Conservation (phyloP, 1,140 invertebrate species). For the Anastrepha obliqua region DNA sequence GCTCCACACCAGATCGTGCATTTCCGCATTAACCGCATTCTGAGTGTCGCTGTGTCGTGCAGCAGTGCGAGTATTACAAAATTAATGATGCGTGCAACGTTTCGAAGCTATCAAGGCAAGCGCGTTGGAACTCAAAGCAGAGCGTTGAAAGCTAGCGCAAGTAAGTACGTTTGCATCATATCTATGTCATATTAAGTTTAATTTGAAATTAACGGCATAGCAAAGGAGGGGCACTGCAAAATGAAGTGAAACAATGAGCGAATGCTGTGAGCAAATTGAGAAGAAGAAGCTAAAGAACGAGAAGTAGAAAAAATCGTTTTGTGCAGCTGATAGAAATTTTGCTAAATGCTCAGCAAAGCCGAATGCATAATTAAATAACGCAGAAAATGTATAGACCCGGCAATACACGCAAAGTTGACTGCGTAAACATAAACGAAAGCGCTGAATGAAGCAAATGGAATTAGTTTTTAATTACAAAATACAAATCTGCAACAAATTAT, state of each 20-base stretch:
- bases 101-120: neutral
- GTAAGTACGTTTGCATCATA: neutral
- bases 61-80: neutral
- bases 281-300: neutral
- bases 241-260: neutral
- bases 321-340: no score
- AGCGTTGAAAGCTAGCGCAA: neutral
- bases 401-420: no score
- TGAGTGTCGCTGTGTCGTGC: neutral
- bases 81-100: conserved; percentile 34
- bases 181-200: neutral
- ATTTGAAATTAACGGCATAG: neutral
- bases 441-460: neutral
- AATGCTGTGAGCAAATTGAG: neutral
- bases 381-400: no score
- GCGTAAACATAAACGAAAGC: no score
- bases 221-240: neutral
- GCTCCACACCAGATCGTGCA: neutral
- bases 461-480: neutral
- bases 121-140: neutral
- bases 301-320: neutral
- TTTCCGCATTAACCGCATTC: conserved; percentile 38
- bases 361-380: no score
- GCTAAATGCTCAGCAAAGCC: no score
- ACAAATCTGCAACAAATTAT: neutral